Evolutionary conservation across 2,888 invertebrate genomes (phyloP), one percentile per base, ranked within the genome.

Genomic region (Hirtodrosophila confusa): DNA sequence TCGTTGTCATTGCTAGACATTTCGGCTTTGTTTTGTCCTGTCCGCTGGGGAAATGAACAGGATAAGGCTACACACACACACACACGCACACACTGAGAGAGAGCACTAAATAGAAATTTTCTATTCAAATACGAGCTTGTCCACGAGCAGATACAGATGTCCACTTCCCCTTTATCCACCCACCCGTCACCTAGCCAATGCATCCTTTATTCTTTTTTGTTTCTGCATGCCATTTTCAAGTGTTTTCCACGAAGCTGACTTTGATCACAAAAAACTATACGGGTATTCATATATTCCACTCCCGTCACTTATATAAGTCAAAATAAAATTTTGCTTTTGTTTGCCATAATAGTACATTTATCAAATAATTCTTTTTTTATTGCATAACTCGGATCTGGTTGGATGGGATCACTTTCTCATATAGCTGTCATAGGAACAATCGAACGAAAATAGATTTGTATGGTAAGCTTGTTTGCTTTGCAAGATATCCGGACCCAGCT

Each of bases 21-120:
- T 44, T 57, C 11, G 47, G 44, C 41, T 47, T 47, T 49, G 66
- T 53, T 56, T 43, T 48, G 37, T 12, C 10, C 62, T 57, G 72
- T 57, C 72, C 71, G 23, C 50, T 54, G 12, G 54, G 64, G 64
- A 75, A 72, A 71, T 72, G 72, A 72, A 76, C 71, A 64, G 72
- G 71, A 76, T 48, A 23, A 36, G 17, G 37, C 17, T n/a, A 27
- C 23, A 23, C 49, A 39, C 11, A 37, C 12, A 39, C 69, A 39
- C 17, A 54, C 10, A 51, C 36, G 44, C 17, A 43, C 41, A 48
- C 24, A 37, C 44, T n/a, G n/a, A n/a, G n/a, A n/a, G n/a, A n/a
- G n/a, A n/a, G 50, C 48, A 51, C 12, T 36, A 55, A 76, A 76
- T 71, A 70, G 54, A 55, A 75, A 45, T 53, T 63, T 58, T 43